Percentiles rank a stretch among this genome's conserved stretches.
These are phyloP conservation scores for Urocynchramus pylzowi DNA, from an alignment of 2,113 vertebrate species.

Conservation along the genomic window DNA sequence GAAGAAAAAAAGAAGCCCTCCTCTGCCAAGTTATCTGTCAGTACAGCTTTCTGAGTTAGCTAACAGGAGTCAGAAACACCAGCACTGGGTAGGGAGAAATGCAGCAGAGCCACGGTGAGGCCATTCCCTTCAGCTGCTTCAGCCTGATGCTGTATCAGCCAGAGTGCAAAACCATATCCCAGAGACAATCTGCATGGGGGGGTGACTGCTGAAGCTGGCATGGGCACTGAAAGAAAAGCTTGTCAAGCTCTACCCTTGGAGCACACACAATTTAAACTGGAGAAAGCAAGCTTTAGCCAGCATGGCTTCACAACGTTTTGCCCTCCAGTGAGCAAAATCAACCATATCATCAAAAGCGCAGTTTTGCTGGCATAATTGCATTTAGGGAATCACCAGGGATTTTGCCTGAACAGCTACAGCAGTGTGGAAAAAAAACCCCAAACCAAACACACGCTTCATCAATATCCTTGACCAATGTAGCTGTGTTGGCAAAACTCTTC, in stretches of 20 bases:
- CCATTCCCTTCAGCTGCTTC: not conserved
- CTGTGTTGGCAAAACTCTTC: not conserved
- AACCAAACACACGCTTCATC: not conserved
- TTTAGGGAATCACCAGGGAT: not conserved
- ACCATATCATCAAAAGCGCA: constrained; percentile 57
- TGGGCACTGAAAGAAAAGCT: not conserved
- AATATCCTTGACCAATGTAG: not conserved
- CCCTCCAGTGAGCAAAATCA: constrained; percentile 53
- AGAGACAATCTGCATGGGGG: not conserved
- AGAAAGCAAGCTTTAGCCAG: constrained; percentile 40
- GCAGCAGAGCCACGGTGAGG: not conserved
- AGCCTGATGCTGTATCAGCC: not conserved
- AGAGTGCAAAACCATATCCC: not conserved
- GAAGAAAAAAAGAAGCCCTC: not conserved
- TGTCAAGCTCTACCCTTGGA: constrained; percentile 34
- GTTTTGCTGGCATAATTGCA: constrained; percentile 59
- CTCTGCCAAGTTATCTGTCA: not conserved
- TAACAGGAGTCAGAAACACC: not conserved
- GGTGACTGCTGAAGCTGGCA: not conserved
- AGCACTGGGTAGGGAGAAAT: not conserved
- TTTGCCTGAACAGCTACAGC: constrained; percentile 1
- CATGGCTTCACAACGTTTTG: constrained; percentile 13
- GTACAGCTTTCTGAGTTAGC: not conserved
- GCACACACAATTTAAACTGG: constrained; percentile 9
- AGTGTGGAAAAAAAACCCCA: not conserved